phyloP scores from a whole-genome alignment of 1,140 invertebrate genomes.

The Nebria ingens region DNA sequence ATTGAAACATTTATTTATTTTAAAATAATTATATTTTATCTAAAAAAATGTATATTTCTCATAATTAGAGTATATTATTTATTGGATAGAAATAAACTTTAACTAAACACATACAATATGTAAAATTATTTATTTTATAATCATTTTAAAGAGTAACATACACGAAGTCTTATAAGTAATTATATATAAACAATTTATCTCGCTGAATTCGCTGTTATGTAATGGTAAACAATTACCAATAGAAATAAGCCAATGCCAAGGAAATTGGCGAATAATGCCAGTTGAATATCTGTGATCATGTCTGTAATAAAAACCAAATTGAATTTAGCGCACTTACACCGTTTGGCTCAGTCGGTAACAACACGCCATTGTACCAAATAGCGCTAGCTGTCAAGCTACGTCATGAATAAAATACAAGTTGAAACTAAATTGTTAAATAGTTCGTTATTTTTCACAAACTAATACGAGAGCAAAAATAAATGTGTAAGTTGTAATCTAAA shows the following conservation, averaged over 20 bases:
- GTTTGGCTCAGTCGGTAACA: too few relatives aligned
- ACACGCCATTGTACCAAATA: not conserved
- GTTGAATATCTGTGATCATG: conserved; percentile 95
- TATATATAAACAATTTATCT: too few relatives aligned
- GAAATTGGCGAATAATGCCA: conserved; percentile 93
- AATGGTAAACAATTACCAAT: conserved; percentile 91
- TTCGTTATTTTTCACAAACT: conserved; percentile 12
- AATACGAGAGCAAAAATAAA: too few relatives aligned
- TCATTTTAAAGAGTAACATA: too few relatives aligned
- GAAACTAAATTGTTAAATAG: not conserved
- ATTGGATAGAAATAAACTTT: too few relatives aligned
- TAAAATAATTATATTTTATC: too few relatives aligned
- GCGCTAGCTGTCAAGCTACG: not conserved
- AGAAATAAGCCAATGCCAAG: conserved; percentile 89
- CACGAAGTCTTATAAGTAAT: too few relatives aligned
- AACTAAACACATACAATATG: too few relatives aligned
- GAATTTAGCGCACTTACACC: not conserved
- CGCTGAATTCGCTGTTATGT: conserved; percentile 81
- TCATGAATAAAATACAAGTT: not conserved
- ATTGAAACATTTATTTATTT: too few relatives aligned
- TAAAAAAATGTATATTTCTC: not conserved
- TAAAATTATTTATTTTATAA: too few relatives aligned
- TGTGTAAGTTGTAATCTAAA: too few relatives aligned
- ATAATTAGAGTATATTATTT: not conserved
- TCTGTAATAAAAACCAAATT: conserved; percentile 34